Evolutionary conservation across 1,140 invertebrate genomes (phyloP), one percentile per base, ranked within the genome.

Genomic region (Drosophila sucinea): DNA sequence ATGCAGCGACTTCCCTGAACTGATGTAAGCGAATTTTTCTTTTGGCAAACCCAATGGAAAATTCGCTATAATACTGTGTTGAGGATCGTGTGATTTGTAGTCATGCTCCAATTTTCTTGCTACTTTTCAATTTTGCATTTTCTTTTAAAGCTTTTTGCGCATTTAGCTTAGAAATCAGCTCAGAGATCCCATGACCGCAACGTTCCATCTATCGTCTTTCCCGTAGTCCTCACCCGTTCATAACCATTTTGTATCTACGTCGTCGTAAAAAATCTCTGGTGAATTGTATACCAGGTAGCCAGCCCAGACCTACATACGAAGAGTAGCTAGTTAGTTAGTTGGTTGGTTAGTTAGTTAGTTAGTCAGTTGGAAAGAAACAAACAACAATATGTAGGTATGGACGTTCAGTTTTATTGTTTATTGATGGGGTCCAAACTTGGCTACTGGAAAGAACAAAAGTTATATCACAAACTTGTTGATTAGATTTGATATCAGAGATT

Each of bases 61-160:
- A 61, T 61, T 61, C 1, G 27, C 35, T 25, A 5, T 8, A 35
- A 38, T 38, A 38, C 7, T 38, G 35, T 11, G 10, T 3, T 11
- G 35, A 38, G 7, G 35, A 11, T 17, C 69, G 58, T 61, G 55
- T 38, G 38, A 60, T 58, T 68, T 69, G 30, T 55, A 64, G 76
- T 75, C 60, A 78, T 68, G 75, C 75, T 66, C 67, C 75, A 67
- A 63, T 77, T 70, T 77, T 67, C 54, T 56, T 32, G 29, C 33
- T 38, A 29, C n/a, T 56, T 56, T 56, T 56, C 27, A 5, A 11
- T 29, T 51, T 10, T 51, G 23, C n/a, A 57, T 23, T 33, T 57
- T 33, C 30, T 33, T 33, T 32, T 17, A 4, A 23, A 23, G 41
- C 54, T 56, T 56, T 58, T 58, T 32, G 54, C 30, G 56, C 56